These are phyloP conservation scores for Falco biarmicus DNA, from an alignment of 2,797 vertebrate species.

Conservation along the genomic window DNA sequence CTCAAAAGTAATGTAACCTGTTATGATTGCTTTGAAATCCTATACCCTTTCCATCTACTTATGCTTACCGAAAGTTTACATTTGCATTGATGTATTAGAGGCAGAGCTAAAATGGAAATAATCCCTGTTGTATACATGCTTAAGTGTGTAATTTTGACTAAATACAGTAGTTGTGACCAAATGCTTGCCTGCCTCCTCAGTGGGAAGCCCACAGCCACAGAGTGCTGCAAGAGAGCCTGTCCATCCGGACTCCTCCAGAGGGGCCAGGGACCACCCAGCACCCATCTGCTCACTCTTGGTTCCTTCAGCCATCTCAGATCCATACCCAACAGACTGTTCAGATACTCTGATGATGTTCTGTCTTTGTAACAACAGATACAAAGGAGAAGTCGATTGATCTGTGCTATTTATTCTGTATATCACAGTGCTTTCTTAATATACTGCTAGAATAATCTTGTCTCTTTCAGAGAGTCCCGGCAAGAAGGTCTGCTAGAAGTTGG, in stretches of 20 bases:
- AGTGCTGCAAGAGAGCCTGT: neutral
- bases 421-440: neutral
- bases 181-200: neutral
- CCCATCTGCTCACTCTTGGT: neutral
- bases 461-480: neutral
- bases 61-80: slow-evolving; percentile 47
- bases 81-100: slow-evolving; percentile 61
- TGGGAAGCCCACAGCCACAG: neutral
- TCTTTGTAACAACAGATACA: neutral
- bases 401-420: neutral
- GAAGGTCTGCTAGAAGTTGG: slow-evolving; percentile 10
- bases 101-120: slow-evolving; percentile 60
- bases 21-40: slow-evolving; percentile 72
- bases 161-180: slow-evolving; percentile 38
- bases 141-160: slow-evolving; percentile 60
- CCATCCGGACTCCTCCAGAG: neutral
- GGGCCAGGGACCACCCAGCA: neutral
- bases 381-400: neutral
- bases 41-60: slow-evolving; percentile 60
- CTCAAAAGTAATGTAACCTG: slow-evolving; percentile 73
- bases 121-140: slow-evolving; percentile 54
- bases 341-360: neutral
- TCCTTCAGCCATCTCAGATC: neutral
- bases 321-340: rapidly evolving
- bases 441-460: neutral